Conservation (phyloP, 2,888 invertebrate genomes). For the Heliconius sara region DNA sequence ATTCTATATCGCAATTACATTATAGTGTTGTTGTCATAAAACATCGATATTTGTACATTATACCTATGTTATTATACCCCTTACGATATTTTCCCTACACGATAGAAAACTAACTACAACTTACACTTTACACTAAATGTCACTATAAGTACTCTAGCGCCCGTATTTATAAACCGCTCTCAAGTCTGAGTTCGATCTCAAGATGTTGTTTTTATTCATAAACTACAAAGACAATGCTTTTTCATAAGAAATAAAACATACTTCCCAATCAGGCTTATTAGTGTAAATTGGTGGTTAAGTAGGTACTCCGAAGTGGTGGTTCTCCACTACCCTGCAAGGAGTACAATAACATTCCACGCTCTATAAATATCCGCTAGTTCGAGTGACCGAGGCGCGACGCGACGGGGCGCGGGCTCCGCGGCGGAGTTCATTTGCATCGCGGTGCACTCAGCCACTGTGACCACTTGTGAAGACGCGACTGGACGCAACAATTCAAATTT, state of each 20-base stretch:
- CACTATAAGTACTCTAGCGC: no score
- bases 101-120: no score
- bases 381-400: constrained; percentile 55
- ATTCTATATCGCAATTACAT: constrained; percentile 58
- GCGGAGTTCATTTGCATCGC: constrained; percentile 75
- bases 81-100: no score
- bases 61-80: no score
- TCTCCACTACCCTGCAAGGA: constrained; percentile 54
- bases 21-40: constrained; percentile 32
- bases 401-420: constrained; percentile 53
- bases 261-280: background rate
- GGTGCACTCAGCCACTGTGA: constrained; percentile 55
- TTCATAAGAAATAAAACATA: no score
- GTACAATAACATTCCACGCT: constrained; percentile 74
- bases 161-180: no score
- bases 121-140: no score
- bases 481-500: background rate
- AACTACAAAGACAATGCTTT: no score
- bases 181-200: no score
- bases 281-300: background rate
- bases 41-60: constrained; percentile 35
- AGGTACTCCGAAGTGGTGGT: background rate
- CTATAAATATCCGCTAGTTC: constrained; percentile 72
- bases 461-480: constrained; percentile 47
- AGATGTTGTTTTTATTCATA: no score